Conservation (phyloP, 2,888 invertebrate species). For the Drosophila emarginata region DNA sequence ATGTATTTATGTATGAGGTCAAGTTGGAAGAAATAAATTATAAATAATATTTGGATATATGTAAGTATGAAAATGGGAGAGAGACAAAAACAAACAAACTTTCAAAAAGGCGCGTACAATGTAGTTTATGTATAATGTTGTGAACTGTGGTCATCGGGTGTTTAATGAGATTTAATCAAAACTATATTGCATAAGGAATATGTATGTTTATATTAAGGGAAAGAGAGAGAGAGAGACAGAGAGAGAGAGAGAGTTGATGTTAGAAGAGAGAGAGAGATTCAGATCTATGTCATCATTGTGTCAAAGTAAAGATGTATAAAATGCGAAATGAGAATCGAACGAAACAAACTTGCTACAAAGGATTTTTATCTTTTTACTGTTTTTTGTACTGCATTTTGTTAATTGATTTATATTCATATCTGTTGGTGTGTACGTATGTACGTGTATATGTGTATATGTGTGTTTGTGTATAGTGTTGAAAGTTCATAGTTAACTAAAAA, state of each 20-base stretch:
- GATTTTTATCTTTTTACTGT: conserved; percentile 20
- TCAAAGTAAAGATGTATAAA: conserved; percentile 31
- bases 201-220: conserved; percentile 18
- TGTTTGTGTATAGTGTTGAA: conserved; percentile 35
- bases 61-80: conserved; percentile 9
- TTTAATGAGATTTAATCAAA: conserved; percentile 46
- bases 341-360: conserved; percentile 48
- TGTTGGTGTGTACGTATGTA: conserved; percentile 33
- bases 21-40: conserved; percentile 8
- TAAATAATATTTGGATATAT: conserved; percentile 24
- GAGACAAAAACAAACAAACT: conserved; percentile 46
- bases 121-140: conserved; percentile 52
- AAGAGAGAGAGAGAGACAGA: background rate
- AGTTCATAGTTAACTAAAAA: conserved; percentile 50
- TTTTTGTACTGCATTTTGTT: conserved; percentile 41
- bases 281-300: conserved; percentile 27
- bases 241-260: too few species aligned
- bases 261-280: conserved; percentile 10
- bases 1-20: background rate
- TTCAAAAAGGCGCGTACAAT: conserved; percentile 58
- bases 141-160: conserved; percentile 35
- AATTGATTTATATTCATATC: conserved; percentile 32
- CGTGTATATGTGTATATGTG: conserved; percentile 43
- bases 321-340: conserved; percentile 46
- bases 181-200: conserved; percentile 48